A percentile compares a stretch with the other conserved stretches of the same genome.
phyloP scores from a whole-genome alignment of 2,113 vertebrate genomes.

The Danionella cerebrum region DNA sequence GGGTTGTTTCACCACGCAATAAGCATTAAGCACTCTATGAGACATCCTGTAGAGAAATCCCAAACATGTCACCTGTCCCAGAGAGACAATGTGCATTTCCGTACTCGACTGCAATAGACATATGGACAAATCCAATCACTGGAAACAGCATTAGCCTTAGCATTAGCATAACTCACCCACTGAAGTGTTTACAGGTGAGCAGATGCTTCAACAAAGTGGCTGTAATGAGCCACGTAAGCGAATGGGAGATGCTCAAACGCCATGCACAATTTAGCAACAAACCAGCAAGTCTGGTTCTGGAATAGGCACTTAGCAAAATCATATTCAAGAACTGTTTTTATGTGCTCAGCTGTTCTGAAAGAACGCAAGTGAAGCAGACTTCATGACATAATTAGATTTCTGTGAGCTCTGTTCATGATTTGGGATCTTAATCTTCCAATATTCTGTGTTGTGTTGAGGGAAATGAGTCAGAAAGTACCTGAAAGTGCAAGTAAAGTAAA shows the following conservation, averaged over 20 bases:
- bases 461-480: no score
- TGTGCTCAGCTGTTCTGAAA: neutral
- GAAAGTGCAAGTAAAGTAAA: no score
- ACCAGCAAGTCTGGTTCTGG: neutral
- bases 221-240: conserved; percentile 3
- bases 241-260: neutral
- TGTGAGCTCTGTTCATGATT: no score
- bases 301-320: neutral
- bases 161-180: no score
- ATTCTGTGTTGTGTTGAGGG: no score
- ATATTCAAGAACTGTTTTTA: neutral
- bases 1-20: neutral
- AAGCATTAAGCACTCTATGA: neutral
- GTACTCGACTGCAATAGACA: neutral
- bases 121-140: neutral
- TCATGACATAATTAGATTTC: conserved; percentile 22
- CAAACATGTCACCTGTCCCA: conserved; percentile 7
- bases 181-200: conserved; percentile 3
- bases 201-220: neutral
- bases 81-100: neutral
- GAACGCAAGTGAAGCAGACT: conserved; percentile 26
- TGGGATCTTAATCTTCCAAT: no score
- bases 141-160: neutral
- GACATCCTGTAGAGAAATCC: neutral
- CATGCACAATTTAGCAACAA: neutral